phyloP scores from a whole-genome alignment of 2,113 vertebrate genomes.

The Petromus typicus region DNA sequence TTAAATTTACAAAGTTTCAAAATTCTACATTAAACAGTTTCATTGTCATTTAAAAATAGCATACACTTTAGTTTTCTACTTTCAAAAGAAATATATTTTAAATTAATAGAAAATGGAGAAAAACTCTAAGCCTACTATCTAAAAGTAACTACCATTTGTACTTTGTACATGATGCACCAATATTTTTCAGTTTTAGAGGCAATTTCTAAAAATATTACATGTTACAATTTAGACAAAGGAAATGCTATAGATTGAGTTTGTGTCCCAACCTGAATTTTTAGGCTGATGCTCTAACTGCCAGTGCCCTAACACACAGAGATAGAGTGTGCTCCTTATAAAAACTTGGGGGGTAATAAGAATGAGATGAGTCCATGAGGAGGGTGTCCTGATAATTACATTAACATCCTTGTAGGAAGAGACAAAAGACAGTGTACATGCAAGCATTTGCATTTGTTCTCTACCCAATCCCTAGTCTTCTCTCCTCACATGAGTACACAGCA shows the following conservation, averaged over 20 bases:
- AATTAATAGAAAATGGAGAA: conserved; percentile 49
- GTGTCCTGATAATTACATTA: neutral
- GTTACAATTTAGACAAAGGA: neutral
- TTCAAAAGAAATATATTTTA: conserved; percentile 41
- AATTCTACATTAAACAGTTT: neutral
- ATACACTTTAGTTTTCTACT: neutral
- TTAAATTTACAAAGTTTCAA: conserved; percentile 26
- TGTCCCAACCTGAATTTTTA: neutral
- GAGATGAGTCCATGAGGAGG: neutral
- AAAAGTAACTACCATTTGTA: neutral
- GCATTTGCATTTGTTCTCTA: neutral
- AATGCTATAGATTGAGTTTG: neutral
- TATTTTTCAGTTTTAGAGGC: conserved; percentile 18
- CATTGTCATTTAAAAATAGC: conserved; percentile 52
- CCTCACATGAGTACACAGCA: neutral
- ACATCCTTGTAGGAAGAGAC: neutral
- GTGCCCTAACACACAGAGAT: neutral
- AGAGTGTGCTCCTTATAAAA: neutral
- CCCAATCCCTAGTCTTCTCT: neutral
- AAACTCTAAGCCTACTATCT: neutral
- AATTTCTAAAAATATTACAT: conserved; percentile 5
- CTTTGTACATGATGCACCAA: neutral
- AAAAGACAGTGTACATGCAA: neutral
- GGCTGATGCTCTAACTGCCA: neutral
- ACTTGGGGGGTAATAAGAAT: neutral